Conservation (phyloP, 1,140 invertebrate genomes). For the Ridgeia piscesae region DNA sequence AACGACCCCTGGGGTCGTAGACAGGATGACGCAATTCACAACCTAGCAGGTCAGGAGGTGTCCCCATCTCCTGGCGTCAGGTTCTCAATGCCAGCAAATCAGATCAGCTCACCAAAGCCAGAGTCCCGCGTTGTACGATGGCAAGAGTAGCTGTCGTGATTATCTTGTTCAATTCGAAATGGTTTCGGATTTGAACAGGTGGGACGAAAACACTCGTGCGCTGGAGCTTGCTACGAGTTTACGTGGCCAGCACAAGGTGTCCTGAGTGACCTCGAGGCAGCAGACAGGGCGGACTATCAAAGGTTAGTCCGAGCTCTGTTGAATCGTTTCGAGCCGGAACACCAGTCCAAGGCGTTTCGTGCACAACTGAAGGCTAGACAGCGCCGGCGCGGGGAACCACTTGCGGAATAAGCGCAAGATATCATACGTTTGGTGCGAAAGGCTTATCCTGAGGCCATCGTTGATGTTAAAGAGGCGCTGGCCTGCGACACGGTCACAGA, state of each 20-base stretch:
- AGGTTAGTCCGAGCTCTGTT: neutral
- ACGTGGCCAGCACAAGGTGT: too few relatives aligned
- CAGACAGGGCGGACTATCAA: neutral
- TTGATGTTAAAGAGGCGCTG: slow-evolving; percentile 20
- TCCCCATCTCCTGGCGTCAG: too few relatives aligned
- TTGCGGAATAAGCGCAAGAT: slow-evolving; percentile 30
- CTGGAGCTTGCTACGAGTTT: neutral
- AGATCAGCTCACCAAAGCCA: neutral
- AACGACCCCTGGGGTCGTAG: too few relatives aligned
- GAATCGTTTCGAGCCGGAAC: neutral
- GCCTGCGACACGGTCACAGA: slow-evolving; percentile 23
- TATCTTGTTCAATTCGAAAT: neutral
- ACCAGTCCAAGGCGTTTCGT: neutral
- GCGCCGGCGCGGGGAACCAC: slow-evolving; percentile 21
- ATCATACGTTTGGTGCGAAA: slow-evolving; percentile 23
- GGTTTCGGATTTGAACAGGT: neutral
- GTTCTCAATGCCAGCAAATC: too few relatives aligned
- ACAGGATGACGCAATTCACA: too few relatives aligned
- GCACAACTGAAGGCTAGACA: neutral
- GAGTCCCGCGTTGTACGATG: slow-evolving; percentile 30
- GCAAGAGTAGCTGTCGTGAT: slow-evolving; percentile 20
- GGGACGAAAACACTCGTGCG: neutral
- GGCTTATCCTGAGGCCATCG: slow-evolving; percentile 19
- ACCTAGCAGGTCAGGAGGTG: too few relatives aligned
- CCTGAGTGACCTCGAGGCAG: neutral